These are phyloP conservation scores for Catharus ustulatus DNA, from an alignment of 2,797 vertebrate genomes.

Conservation along the genomic window DNA sequence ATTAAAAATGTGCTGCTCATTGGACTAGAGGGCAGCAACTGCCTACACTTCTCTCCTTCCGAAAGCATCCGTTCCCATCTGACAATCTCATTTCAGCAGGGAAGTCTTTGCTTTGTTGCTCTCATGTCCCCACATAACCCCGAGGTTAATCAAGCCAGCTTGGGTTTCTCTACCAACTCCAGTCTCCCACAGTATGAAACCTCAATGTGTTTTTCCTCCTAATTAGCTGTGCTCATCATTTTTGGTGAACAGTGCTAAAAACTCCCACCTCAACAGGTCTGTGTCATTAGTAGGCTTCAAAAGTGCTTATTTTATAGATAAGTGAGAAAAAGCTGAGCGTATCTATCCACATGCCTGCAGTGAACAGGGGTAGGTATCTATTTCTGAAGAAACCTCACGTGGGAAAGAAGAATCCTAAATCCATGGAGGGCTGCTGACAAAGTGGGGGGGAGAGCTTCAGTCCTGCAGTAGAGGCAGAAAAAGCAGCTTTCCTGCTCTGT, in stretches of 20 bases:
- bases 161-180: conserved; percentile 29
- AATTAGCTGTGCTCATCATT: conserved; percentile 4
- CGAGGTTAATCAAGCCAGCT: not conserved
- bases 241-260: not conserved
- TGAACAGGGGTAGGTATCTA: not conserved
- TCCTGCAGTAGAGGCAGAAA: not conserved
- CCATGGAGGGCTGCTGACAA: not conserved
- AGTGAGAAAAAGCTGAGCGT: not conserved
- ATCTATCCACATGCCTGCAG: not conserved
- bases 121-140: conserved; percentile 41
- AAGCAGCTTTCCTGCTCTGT: not conserved
- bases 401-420: not conserved
- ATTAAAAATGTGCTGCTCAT: conserved; percentile 17
- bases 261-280: not conserved
- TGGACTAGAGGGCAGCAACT: conserved; percentile 44
- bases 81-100: conserved; percentile 59
- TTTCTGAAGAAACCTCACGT: not conserved
- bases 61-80: conserved; percentile 47
- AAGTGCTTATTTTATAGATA: not conserved
- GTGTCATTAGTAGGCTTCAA: not conserved
- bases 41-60: conserved; percentile 22
- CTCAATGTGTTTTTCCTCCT: not conserved
- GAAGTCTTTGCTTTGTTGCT: conserved; percentile 44
- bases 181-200: conserved; percentile 12
- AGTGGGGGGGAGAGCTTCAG: not conserved